These are phyloP conservation scores for Listronotus bonariensis DNA, from an alignment of 1,140 invertebrate species.

Conservation along the genomic window DNA sequence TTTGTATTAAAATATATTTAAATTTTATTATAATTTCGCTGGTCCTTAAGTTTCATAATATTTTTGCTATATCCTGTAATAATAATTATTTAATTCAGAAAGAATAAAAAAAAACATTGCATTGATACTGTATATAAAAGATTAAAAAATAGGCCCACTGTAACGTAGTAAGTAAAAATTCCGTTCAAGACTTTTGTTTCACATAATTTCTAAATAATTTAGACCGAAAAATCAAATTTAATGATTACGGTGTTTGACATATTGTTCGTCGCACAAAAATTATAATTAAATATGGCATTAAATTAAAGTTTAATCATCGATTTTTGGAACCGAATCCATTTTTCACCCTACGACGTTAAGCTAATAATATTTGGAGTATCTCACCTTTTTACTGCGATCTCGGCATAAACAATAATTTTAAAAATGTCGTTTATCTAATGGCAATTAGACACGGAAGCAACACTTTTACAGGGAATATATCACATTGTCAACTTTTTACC, in stretches of 20 bases:
- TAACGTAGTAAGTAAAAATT: background rate
- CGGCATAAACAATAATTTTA: background rate
- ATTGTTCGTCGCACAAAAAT: conserved; percentile 4
- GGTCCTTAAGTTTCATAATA: no score
- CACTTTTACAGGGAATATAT: no score
- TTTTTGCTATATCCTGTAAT: no score
- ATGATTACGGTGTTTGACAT: background rate
- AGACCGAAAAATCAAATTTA: conserved; percentile 10
- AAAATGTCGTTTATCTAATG: conserved; percentile 3
- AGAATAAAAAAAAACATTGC: no score
- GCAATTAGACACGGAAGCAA: conserved; percentile 12
- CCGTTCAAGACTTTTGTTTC: conserved; percentile 2
- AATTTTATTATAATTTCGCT: no score
- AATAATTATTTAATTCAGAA: no score
- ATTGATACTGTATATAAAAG: no score
- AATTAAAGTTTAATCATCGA: conserved; percentile 26
- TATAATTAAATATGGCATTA: conserved; percentile 25
- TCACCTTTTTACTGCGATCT: conserved; percentile 20
- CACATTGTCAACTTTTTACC: no score
- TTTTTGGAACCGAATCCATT: conserved; percentile 19
- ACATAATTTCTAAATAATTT: conserved; percentile 8
- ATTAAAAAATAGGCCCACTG: background rate
- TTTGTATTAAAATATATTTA: no score
- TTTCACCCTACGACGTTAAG: conserved; percentile 4
- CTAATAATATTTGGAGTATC: conserved; percentile 15